These are phyloP conservation scores for Diabrotica virgifera DNA, from an alignment of 1,140 invertebrate genomes.

Conservation along the genomic window DNA sequence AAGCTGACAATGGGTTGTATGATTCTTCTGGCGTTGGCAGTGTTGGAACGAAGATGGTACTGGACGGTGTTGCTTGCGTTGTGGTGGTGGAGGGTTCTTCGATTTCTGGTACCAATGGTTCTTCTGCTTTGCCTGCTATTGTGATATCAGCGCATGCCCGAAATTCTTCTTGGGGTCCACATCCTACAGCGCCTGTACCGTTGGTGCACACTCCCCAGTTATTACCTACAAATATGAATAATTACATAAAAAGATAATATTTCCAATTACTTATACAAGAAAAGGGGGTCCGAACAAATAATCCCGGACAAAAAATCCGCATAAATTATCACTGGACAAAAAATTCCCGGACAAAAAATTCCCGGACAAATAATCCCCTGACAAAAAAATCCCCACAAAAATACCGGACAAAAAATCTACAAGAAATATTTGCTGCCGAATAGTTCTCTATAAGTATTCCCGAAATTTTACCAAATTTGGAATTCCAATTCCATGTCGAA, in stretches of 20 bases:
- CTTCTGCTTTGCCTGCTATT: slow-evolving; percentile 51
- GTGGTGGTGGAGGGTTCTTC: slow-evolving; percentile 17
- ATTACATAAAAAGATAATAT: not conserved
- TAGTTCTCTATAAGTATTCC: too few species aligned
- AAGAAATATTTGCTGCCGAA: too few species aligned
- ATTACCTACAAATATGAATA: slow-evolving; percentile 50
- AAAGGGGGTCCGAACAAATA: too few species aligned
- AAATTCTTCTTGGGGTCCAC: slow-evolving; percentile 85
- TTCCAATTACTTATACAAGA: too few species aligned
- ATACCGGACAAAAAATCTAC: too few species aligned
- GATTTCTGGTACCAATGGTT: slow-evolving; percentile 29
- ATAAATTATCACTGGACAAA: too few species aligned
- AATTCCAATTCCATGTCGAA: too few species aligned
- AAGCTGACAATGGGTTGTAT: slow-evolving; percentile 40
- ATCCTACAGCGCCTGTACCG: slow-evolving; percentile 70
- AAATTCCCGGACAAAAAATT: too few species aligned
- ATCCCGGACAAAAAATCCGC: too few species aligned
- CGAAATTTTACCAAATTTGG: too few species aligned
- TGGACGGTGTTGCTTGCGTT: slow-evolving; percentile 7
- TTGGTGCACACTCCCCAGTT: slow-evolving; percentile 75
- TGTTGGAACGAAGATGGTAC: not conserved
- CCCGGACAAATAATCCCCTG: too few species aligned
- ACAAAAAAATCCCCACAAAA: too few species aligned
- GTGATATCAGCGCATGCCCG: slow-evolving; percentile 79
- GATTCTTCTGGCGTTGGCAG: slow-evolving; percentile 29